Base-by-base conservation (phyloP, 2,888 invertebrate genomes). In the Globia sparganii region DNA sequence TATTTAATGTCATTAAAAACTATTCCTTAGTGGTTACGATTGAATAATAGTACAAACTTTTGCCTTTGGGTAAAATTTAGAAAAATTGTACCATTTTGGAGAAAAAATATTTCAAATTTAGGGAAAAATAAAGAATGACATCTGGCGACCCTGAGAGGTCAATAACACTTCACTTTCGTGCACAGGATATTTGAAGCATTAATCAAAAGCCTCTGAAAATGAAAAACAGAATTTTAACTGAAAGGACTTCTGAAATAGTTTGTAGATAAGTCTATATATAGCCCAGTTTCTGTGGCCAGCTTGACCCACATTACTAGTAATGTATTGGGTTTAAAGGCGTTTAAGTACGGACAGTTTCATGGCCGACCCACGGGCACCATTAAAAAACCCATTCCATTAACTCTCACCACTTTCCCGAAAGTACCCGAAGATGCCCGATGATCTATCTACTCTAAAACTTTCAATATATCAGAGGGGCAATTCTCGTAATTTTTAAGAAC, bases 331-430 rank as follows among this genome's bases (percentile, higher is more conserved):
- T 76, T 79, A 78, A 76, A 84, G 58, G 77, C 79, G 61, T 79
- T 88, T 81, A 81, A 88, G 88, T 80, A 87, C 86, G 86, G 88
- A 68, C 77, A 71, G 70, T 78, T 86, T 81, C 79, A 84, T 78
- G 69, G 66, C 66, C 77, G 77, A 80, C 86, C 77, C 79, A 78
- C 67, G 75, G 73, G 76, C 21, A 58, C 73, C 81, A 87, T 87
- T 87, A 88, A 84, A 86, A 87, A 87, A 76, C 76, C 75, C 75
- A 87, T 87, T 88, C 81, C 81, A 88, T 88, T 88, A 80, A 77
- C 78, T 75, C 66, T 43, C 62, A 75, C 84, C 65, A 68, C 43
- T 71, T 77, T 28, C 15, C 62, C 25, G 40, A 75, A 68, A 49
- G n/a, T 77, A 40, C 2, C 68, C 53, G 37, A 86, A 67, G 56